Conservation (phyloP, 1,140 invertebrate species). For the Neodiprion fabricii region DNA sequence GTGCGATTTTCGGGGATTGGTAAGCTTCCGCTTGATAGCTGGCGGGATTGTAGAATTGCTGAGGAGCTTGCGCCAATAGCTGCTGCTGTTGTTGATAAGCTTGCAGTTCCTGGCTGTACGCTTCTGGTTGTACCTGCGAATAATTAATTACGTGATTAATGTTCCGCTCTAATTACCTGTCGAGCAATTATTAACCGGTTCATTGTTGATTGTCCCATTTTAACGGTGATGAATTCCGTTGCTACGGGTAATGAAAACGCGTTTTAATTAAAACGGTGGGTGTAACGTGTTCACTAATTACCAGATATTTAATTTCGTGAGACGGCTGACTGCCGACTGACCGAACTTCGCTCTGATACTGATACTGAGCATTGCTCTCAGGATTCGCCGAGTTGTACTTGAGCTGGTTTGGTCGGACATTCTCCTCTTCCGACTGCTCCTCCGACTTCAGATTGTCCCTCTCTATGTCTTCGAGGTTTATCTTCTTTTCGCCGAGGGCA, state of each 20-base stretch:
- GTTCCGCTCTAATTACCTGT: too few relatives aligned
- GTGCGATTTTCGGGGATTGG: constrained; percentile 23
- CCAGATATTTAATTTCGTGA: constrained; percentile 27
- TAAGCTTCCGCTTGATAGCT: neutral
- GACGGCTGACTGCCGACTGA: neutral
- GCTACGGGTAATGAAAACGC: neutral
- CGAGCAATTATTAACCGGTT: neutral
- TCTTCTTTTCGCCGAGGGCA: constrained; percentile 41
- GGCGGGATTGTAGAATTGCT: neutral
- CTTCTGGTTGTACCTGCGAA: constrained; percentile 33
- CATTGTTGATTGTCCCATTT: neutral
- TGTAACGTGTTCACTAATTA: constrained; percentile 1
- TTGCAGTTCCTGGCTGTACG: constrained; percentile 30
- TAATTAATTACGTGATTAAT: neutral
- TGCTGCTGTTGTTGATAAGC: constrained; percentile 34
- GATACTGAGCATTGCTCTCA: constrained; percentile 35
- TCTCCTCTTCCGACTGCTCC: constrained; percentile 33
- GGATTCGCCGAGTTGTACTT: constrained; percentile 36
- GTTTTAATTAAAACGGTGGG: too few relatives aligned
- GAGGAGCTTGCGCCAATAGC: constrained; percentile 32
- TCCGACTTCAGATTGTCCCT: constrained; percentile 47
- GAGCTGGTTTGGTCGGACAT: constrained; percentile 30
- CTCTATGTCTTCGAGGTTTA: constrained; percentile 54
- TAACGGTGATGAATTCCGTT: neutral
- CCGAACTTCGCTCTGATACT: constrained; percentile 33